Evolutionary conservation across 2,888 invertebrate genomes (phyloP).

Genomic region (Onchidella celtica): DNA sequence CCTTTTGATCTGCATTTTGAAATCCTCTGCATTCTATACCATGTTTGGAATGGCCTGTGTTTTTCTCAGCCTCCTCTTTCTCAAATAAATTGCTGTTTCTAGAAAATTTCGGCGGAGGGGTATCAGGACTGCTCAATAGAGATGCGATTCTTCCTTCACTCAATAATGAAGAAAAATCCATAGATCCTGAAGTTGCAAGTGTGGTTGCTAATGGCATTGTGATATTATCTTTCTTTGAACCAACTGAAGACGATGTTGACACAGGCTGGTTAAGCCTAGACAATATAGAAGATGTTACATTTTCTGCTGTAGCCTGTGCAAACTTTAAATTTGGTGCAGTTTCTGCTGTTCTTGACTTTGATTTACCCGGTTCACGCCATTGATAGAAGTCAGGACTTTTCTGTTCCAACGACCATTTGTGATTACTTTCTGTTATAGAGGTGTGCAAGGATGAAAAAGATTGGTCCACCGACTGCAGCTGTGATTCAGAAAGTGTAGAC

Average conservation of each 20-base stretch:
- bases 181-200: not conserved
- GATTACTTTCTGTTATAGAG: not conserved
- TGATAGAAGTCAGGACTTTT: not conserved
- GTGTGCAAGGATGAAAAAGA: not conserved
- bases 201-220: not conserved
- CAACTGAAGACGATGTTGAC: not conserved
- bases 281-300: not conserved
- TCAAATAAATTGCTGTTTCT: not conserved
- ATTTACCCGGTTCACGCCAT: conserved; percentile 25
- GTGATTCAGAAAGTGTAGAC: not conserved
- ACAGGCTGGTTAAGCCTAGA: not conserved
- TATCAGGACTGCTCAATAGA: not conserved
- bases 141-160: conserved; percentile 32
- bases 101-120: not conserved
- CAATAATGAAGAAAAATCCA: not conserved
- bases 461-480: not conserved
- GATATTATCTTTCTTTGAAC: not conserved
- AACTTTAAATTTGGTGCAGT: not conserved
- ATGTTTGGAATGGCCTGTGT: not conserved
- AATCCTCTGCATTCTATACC: not conserved
- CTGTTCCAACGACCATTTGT: not conserved
- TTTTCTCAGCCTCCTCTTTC: not conserved
- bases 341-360: not conserved
- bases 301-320: too few species aligned
- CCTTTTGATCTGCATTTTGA: not conserved